Conservation (phyloP, 2,113 vertebrate genomes). For the Thalassoma bifasciatum region DNA sequence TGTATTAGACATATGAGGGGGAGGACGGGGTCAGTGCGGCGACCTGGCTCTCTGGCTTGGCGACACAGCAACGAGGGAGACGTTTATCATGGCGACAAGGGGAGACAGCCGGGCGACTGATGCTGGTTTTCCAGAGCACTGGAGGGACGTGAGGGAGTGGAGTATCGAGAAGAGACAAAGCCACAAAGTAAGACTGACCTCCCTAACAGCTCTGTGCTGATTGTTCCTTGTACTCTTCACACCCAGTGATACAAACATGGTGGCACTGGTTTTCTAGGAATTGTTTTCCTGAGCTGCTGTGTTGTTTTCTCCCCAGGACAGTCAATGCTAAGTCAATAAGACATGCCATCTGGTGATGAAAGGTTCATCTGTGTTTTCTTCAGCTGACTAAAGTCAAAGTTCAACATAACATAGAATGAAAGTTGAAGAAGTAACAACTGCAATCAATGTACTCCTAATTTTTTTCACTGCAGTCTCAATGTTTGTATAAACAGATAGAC, state of each 20-base stretch:
- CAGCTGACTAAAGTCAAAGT: too few relatives aligned
- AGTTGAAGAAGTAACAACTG: too few relatives aligned
- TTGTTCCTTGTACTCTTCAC: background rate
- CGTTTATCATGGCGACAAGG: constrained; percentile 51
- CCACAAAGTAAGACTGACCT: constrained; percentile 57
- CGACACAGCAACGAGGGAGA: constrained; percentile 5
- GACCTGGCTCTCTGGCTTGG: constrained; percentile 7
- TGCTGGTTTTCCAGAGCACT: constrained; percentile 48
- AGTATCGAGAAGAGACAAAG: constrained; percentile 72
- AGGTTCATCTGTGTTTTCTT: too few relatives aligned
- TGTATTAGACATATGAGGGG: constrained; percentile 20
- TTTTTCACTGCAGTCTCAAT: too few relatives aligned
- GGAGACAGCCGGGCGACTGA: constrained; percentile 22
- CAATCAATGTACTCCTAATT: too few relatives aligned
- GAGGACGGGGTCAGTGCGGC: constrained; percentile 1
- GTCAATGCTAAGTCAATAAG: constrained; percentile 38
- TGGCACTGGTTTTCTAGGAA: constrained; percentile 23
- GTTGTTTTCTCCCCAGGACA: constrained; percentile 3
- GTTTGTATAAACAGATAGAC: too few relatives aligned
- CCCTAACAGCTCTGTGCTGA: background rate
- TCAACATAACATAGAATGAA: too few relatives aligned
- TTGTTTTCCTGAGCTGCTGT: background rate
- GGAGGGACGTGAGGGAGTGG: constrained; percentile 60
- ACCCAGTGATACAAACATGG: too few relatives aligned
- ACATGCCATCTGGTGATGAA: too few relatives aligned